These are phyloP conservation scores for Zaprionus inermis DNA, from an alignment of 1,140 invertebrate species.

Conservation along the genomic window DNA sequence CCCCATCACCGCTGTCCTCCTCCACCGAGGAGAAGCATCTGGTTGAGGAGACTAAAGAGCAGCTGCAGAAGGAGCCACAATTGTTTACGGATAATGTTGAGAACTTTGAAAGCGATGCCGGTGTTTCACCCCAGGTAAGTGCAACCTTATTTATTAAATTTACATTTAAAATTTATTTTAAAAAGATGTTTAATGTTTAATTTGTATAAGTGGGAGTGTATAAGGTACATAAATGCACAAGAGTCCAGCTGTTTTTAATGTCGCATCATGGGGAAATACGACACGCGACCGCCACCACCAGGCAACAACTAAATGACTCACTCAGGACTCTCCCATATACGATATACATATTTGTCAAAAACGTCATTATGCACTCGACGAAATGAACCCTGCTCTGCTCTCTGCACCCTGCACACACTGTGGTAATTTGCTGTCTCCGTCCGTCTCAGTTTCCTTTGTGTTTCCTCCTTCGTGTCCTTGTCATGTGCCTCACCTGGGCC, in stretches of 20 bases:
- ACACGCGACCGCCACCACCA: conserved; percentile 2
- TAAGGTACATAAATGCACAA: not conserved
- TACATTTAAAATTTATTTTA: no score
- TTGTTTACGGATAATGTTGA: conserved; percentile 42
- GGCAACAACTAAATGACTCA: conserved; percentile 29
- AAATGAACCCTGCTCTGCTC: conserved; percentile 10
- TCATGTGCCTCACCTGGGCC: conserved; percentile 54
- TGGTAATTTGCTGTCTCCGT: conserved; percentile 44
- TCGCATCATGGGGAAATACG: conserved; percentile 7
- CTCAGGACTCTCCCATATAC: conserved; percentile 2
- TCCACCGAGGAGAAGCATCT: conserved; percentile 79
- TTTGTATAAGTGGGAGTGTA: not conserved
- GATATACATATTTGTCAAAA: conserved; percentile 43
- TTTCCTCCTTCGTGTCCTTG: conserved; percentile 43
- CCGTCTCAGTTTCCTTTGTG: conserved; percentile 37
- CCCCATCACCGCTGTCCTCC: conserved; percentile 69
- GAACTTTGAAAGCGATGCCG: conserved; percentile 35
- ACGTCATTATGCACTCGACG: conserved; percentile 49
- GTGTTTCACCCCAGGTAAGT: conserved; percentile 67
- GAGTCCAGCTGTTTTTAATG: not conserved
- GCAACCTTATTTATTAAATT: no score
- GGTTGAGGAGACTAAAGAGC: conserved; percentile 75
- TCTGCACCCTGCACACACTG: conserved; percentile 3
- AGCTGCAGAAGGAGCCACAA: conserved; percentile 35
- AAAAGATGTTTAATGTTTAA: not conserved